Conservation (phyloP, 2,888 invertebrate genomes). For the Ectemnius cavifrons region DNA sequence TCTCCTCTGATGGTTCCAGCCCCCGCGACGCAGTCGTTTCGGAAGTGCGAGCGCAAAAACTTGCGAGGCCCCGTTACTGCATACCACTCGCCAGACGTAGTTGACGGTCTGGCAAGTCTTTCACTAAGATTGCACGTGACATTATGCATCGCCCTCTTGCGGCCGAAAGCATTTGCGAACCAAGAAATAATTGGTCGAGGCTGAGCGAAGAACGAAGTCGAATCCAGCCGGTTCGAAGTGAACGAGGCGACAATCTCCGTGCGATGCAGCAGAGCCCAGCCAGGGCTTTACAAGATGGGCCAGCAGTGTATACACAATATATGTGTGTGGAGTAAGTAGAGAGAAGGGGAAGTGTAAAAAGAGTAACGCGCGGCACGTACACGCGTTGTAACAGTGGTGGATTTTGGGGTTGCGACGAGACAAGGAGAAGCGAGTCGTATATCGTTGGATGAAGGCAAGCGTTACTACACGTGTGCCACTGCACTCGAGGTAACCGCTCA, state of each 20-base stretch:
- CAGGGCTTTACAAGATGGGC: no score
- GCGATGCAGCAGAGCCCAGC: no score
- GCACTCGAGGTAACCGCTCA: neutral
- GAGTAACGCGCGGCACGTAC: no score
- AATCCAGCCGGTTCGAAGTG: no score
- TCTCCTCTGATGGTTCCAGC: neutral
- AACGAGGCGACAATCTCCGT: no score
- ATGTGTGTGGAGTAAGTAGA: no score
- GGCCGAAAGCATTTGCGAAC: neutral
- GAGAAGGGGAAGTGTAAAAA: no score
- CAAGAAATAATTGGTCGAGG: neutral
- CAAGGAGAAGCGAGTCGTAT: neutral
- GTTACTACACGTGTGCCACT: no score
- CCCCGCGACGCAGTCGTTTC: neutral
- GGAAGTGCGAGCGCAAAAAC: conserved; percentile 1
- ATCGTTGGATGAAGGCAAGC: neutral
- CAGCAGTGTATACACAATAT: no score
- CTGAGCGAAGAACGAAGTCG: no score
- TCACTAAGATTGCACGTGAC: conserved; percentile 20
- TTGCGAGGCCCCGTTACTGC: neutral
- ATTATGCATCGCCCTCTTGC: neutral
- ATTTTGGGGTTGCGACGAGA: neutral
- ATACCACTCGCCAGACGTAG: neutral
- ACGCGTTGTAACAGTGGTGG: no score
- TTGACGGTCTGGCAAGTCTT: neutral